phyloP scores from a whole-genome alignment of 2,888 invertebrate genomes.

The Mycalesis mineus region DNA sequence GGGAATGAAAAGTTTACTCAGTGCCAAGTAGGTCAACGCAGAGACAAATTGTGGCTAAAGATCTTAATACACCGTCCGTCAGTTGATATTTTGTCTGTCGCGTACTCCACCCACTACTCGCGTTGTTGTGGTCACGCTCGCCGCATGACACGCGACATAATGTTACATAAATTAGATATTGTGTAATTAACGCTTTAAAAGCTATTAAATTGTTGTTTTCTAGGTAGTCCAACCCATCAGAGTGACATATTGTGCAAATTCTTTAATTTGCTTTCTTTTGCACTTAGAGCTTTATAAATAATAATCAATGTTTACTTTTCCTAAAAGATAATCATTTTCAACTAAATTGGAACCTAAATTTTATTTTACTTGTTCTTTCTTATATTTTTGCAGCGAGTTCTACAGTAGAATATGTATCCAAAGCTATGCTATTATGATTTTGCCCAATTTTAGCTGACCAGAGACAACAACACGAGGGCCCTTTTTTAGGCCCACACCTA shows the following conservation, averaged over 20 bases:
- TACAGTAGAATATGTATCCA: no score
- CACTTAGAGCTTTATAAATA: no score
- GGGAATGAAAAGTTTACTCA: constrained; percentile 8
- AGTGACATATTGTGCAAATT: background rate
- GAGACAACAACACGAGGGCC: no score
- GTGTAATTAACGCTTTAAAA: constrained; percentile 23
- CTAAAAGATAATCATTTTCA: no score
- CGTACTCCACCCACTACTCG: constrained; percentile 21
- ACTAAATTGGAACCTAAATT: no score
- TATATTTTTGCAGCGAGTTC: no score
- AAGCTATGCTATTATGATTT: no score
- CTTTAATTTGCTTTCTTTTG: no score
- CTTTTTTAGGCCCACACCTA: no score
- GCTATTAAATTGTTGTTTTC: constrained; percentile 19
- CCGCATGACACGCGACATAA: constrained; percentile 33
- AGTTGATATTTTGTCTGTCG: constrained; percentile 7
- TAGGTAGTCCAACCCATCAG: background rate
- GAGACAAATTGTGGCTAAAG: constrained; percentile 20
- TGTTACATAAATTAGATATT: constrained; percentile 21
- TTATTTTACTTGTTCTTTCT: no score
- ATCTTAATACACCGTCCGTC: constrained; percentile 11
- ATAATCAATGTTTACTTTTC: no score
- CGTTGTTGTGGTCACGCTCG: constrained; percentile 36
- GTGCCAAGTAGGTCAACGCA: constrained; percentile 24
- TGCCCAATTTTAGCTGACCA: no score